phyloP scores from a whole-genome alignment of 1,140 invertebrate species.

The Neoseiulus cucumeris region DNA sequence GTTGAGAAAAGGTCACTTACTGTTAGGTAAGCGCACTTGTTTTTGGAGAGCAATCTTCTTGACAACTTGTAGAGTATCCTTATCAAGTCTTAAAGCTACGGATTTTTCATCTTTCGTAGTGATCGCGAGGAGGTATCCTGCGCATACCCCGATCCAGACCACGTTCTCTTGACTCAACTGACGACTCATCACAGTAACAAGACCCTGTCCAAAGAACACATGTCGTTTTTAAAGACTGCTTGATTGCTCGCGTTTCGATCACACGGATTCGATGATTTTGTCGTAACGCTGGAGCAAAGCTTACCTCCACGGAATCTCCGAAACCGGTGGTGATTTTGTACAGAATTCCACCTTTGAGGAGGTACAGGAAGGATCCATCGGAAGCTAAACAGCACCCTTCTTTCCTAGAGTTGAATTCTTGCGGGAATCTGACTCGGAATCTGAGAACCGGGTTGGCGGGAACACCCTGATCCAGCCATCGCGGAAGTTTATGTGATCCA shows the following conservation, averaged over 20 bases:
- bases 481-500: slow-evolving; percentile 26
- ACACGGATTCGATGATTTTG: too few relatives aligned
- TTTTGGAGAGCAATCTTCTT: too few relatives aligned
- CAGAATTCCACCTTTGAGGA: slow-evolving; percentile 53
- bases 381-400: slow-evolving; percentile 37
- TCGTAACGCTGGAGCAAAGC: too few relatives aligned
- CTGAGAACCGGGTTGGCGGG: background rate
- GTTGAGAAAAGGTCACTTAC: background rate
- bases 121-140: background rate
- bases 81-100: background rate
- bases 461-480: slow-evolving; percentile 7
- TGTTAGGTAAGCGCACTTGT: background rate
- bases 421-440: background rate
- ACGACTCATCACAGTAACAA: background rate
- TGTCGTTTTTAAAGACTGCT: too few relatives aligned
- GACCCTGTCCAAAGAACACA: background rate
- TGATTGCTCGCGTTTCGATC: too few relatives aligned
- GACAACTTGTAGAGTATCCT: slow-evolving; percentile 4
- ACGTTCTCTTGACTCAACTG: background rate
- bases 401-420: background rate
- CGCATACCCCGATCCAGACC: background rate
- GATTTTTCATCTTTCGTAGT: background rate
- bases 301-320: slow-evolving; percentile 45
- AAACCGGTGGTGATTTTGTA: slow-evolving; percentile 82
- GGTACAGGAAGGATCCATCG: slow-evolving; percentile 69